These are phyloP conservation scores for Caerostris darwini DNA, from an alignment of 1,140 invertebrate species.

Conservation along the genomic window DNA sequence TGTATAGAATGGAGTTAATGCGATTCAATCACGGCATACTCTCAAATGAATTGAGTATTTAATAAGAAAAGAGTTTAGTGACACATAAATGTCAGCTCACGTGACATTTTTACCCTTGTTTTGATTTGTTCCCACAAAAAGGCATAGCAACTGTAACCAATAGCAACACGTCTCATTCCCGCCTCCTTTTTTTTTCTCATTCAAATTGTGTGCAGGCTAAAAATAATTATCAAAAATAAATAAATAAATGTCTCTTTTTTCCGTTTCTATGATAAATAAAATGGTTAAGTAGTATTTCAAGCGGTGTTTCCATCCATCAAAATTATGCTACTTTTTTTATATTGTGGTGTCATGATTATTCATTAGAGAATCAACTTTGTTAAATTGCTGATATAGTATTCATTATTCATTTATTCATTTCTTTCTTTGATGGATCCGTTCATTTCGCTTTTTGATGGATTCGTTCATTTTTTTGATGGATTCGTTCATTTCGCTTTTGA, in stretches of 20 bases:
- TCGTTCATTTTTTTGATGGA: not conserved
- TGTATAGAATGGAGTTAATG: not conserved
- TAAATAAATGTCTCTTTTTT: not conserved
- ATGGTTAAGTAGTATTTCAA: not conserved
- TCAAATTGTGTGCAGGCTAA: not conserved
- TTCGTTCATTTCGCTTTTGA: not conserved
- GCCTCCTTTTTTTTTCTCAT: not conserved
- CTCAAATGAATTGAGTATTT: slow-evolving; percentile 23
- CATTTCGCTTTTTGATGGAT: not conserved
- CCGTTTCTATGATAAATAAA: slow-evolving; percentile 8
- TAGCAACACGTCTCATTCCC: not conserved
- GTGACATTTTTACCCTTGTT: slow-evolving; percentile 1
- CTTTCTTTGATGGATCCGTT: too few relatives aligned
- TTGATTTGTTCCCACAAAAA: slow-evolving; percentile 29
- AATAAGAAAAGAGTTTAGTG: slow-evolving; percentile 5
- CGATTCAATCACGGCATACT: not conserved
- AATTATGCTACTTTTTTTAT: not conserved
- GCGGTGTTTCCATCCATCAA: not conserved
- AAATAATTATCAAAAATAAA: slow-evolving; percentile 25
- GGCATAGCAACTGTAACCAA: slow-evolving; percentile 36
- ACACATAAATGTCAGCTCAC: slow-evolving; percentile 17
- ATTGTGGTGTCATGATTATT: not conserved
- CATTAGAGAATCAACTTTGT: too few relatives aligned
- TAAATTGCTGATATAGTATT: too few relatives aligned
- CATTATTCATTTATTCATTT: not conserved